Conservation (phyloP, 2,888 invertebrate genomes). For the Noctua janthina region DNA sequence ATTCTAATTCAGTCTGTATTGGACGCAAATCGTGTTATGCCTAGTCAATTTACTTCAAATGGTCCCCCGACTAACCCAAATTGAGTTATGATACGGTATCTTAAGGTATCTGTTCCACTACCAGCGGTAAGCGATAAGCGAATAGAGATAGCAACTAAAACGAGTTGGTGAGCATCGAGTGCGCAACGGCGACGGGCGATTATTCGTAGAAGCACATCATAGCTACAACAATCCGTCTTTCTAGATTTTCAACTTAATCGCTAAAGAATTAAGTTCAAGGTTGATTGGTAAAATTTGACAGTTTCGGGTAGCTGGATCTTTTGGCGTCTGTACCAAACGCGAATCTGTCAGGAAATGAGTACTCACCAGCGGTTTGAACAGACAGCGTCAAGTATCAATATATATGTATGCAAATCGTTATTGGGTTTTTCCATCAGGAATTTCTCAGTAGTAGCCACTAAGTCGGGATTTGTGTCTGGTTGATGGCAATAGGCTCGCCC, state of each 20-base stretch:
- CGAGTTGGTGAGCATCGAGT: neutral
- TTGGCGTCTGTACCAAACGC: too few species aligned
- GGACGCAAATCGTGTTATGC: slow-evolving; percentile 33
- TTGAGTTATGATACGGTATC: slow-evolving; percentile 38
- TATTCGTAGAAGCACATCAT: neutral
- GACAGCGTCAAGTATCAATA: neutral
- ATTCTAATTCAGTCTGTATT: slow-evolving; percentile 10
- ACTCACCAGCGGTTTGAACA: too few species aligned
- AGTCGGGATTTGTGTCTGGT: too few species aligned
- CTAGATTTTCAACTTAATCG: too few species aligned
- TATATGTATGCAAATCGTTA: too few species aligned
- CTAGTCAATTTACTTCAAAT: slow-evolving; percentile 50
- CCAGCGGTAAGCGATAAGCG: neutral
- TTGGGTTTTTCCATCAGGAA: neutral
- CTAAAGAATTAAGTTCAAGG: too few species aligned
- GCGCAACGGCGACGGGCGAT: neutral
- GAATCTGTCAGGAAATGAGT: too few species aligned
- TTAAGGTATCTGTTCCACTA: neutral
- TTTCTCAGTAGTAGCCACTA: neutral
- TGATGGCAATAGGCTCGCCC: neutral
- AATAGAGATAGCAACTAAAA: neutral
- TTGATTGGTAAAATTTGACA: too few species aligned
- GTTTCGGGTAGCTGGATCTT: too few species aligned
- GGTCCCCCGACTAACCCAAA: slow-evolving; percentile 35
- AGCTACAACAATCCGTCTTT: too few species aligned